Percentiles rank a stretch among this genome's conserved stretches.
These are phyloP conservation scores for Eriocheir sinensis DNA, from an alignment of 1,140 invertebrate genomes.

Conservation along the genomic window DNA sequence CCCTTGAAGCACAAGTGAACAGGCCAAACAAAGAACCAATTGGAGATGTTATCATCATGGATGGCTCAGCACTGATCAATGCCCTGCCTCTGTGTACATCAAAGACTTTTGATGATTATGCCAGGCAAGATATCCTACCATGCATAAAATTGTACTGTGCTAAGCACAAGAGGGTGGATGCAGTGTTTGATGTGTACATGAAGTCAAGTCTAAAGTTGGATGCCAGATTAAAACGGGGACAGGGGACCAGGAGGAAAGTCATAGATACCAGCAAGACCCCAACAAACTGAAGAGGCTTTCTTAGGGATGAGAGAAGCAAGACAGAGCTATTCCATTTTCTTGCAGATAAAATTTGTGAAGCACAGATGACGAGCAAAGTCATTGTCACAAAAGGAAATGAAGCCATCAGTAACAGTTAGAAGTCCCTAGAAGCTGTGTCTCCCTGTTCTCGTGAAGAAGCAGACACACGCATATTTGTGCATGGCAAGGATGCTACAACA, in stretches of 20 bases:
- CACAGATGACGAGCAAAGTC: background rate
- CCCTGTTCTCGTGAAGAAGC: conserved; percentile 25
- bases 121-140: too few relatives aligned
- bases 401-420: background rate
- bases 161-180: background rate
- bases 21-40: too few relatives aligned
- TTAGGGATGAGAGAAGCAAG: too few relatives aligned
- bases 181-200: conserved; percentile 44
- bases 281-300: conserved; percentile 2
- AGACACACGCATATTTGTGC: background rate
- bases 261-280: background rate
- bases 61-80: too few relatives aligned
- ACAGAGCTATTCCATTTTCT: conserved; percentile 39
- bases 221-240: background rate
- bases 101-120: too few relatives aligned
- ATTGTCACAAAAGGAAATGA: conserved; percentile 36
- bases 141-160: background rate
- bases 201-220: conserved; percentile 27
- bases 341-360: background rate
- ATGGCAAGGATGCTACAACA: background rate
- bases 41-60: too few relatives aligned
- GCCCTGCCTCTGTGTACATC: too few relatives aligned
- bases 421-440: background rate
- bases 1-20: too few relatives aligned
- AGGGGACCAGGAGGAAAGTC: background rate